These are phyloP conservation scores for Drosophila ananassae DNA, from an alignment of 1,140 invertebrate genomes.

Conservation along the genomic window DNA sequence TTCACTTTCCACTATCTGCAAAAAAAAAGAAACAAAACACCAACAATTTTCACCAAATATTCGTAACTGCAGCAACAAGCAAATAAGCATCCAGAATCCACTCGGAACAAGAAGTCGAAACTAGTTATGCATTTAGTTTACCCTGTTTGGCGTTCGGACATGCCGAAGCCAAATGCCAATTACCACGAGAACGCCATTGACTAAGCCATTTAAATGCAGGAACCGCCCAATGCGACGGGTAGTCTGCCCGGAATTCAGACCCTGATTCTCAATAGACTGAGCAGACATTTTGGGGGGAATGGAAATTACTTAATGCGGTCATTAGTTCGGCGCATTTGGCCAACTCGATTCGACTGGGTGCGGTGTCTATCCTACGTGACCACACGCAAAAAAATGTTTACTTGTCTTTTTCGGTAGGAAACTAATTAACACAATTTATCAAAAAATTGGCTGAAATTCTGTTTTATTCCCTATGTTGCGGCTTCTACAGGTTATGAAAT, in stretches of 20 bases:
- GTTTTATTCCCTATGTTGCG: not conserved
- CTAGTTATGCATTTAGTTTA: constrained; percentile 49
- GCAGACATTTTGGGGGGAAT: constrained; percentile 11
- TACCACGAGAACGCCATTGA: constrained; percentile 66
- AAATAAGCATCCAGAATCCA: constrained; percentile 27
- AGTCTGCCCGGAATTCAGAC: constrained; percentile 15
- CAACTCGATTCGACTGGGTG: constrained; percentile 55
- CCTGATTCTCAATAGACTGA: constrained; percentile 12
- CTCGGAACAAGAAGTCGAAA: constrained; percentile 17
- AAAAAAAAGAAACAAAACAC: not conserved
- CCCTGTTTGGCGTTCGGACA: constrained; percentile 41
- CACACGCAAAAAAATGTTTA: constrained; percentile 6
- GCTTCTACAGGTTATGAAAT: not conserved
- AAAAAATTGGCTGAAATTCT: not conserved
- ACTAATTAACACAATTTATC: not conserved
- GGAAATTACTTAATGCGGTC: constrained; percentile 67
- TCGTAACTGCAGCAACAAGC: constrained; percentile 16
- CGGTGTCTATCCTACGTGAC: constrained; percentile 25
- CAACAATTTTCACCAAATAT: not conserved
- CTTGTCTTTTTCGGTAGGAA: not conserved
- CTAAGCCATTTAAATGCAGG: constrained; percentile 61
- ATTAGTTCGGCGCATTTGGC: constrained; percentile 55
- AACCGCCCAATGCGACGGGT: constrained; percentile 9
- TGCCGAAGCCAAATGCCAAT: constrained; percentile 62
- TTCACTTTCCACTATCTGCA: not conserved